Percentiles rank a stretch among this genome's conserved stretches.
phyloP scores from a whole-genome alignment of 2,888 invertebrate species.

The Sarcophaga rosellei region DNA sequence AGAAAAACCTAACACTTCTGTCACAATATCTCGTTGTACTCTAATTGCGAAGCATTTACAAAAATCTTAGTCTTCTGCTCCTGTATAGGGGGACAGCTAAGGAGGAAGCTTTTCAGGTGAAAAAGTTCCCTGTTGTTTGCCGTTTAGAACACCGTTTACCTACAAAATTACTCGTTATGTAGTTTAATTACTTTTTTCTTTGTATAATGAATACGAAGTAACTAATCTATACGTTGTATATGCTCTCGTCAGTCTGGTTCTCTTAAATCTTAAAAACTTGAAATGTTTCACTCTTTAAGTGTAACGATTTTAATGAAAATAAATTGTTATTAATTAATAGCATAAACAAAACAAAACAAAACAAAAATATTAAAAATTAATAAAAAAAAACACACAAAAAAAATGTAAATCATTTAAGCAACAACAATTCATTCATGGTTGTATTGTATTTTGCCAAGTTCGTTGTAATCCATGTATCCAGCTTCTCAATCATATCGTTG shows the following conservation, averaged over 20 bases:
- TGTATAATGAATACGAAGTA: no score
- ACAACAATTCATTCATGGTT: slow-evolving; percentile 62
- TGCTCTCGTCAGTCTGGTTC: neutral
- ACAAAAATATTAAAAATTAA: neutral
- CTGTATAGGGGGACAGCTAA: no score
- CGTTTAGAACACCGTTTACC: no score
- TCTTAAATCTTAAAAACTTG: neutral
- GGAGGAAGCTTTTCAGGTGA: no score
- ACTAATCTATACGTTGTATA: no score
- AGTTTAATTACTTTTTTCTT: no score
- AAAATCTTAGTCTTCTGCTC: no score
- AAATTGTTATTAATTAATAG: neutral
- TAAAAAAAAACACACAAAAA: neutral
- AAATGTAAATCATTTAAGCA: slow-evolving; percentile 38
- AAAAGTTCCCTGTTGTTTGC: no score
- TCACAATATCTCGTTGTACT: no score
- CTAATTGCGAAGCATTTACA: no score
- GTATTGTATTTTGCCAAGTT: slow-evolving; percentile 55
- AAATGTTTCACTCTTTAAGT: neutral
- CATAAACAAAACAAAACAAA: slow-evolving; percentile 5
- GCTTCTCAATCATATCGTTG: slow-evolving; percentile 48
- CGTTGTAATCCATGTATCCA: slow-evolving; percentile 61
- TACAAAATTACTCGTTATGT: no score
- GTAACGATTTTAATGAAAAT: neutral
- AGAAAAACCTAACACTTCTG: no score